phyloP scores from a whole-genome alignment of 2,113 vertebrate genomes.

The Channa argus region DNA sequence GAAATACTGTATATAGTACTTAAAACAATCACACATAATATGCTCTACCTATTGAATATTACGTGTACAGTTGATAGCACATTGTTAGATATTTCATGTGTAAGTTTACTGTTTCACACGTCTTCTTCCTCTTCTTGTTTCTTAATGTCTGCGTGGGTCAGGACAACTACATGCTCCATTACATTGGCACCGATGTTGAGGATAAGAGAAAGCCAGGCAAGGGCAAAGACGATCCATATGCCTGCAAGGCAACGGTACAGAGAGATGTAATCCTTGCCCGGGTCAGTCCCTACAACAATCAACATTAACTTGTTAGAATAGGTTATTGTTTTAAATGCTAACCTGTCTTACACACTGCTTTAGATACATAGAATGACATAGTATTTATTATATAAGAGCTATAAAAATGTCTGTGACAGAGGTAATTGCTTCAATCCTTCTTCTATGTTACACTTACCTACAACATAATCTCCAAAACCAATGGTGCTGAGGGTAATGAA shows the following conservation, averaged over 20 bases:
- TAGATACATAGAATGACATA: neutral
- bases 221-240: slow-evolving; percentile 81
- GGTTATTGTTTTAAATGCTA: neutral
- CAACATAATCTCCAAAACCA: slow-evolving; percentile 93
- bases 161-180: slow-evolving; percentile 80
- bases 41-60: neutral
- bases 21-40: neutral
- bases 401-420: neutral
- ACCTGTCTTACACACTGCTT: neutral
- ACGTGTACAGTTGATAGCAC: neutral
- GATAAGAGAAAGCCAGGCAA: slow-evolving; percentile 81
- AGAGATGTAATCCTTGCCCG: slow-evolving; percentile 79
- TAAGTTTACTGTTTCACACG: slow-evolving; percentile 65
- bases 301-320: neutral
- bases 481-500: slow-evolving; percentile 95
- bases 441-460: slow-evolving; percentile 82
- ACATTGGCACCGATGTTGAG: slow-evolving; percentile 83
- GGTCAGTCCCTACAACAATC: slow-evolving; percentile 72
- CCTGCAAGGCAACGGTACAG: slow-evolving; percentile 83
- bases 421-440: neutral
- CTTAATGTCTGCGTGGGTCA: slow-evolving; percentile 70
- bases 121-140: slow-evolving; percentile 68
- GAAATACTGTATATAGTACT: too few relatives aligned
- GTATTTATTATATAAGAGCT: neutral
- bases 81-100: slow-evolving; percentile 74